Evolutionary conservation across 2,797 vertebrate genomes (phyloP).

Genomic region (Atherinosoma microstoma): DNA sequence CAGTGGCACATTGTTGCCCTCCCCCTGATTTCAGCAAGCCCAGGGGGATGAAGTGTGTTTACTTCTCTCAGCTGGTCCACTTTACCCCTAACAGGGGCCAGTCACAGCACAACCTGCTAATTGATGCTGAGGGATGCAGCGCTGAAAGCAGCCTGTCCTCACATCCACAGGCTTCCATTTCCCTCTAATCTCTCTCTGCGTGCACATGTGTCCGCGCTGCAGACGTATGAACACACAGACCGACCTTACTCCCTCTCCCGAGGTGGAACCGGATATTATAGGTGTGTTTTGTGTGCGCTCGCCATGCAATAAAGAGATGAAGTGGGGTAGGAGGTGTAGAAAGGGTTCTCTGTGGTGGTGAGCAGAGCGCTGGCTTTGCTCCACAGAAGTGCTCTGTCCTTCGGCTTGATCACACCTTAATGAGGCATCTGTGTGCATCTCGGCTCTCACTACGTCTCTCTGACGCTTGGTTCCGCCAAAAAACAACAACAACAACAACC

Average conservation of each 20-base stretch:
- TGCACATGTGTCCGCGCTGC: constrained; percentile 9
- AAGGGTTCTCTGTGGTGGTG: constrained; percentile 80
- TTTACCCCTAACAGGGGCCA: constrained; percentile 68
- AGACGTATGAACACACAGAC: constrained; percentile 31
- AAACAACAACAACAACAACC: constrained; percentile 70
- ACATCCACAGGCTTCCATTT: constrained; percentile 72
- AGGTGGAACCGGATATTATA: constrained; percentile 81
- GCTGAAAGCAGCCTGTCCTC: constrained; percentile 80
- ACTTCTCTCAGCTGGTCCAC: constrained; percentile 71
- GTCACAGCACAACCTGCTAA: constrained; percentile 81
- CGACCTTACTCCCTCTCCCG: constrained; percentile 48
- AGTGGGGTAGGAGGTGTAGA: constrained; percentile 69
- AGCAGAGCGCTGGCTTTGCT: constrained; percentile 68
- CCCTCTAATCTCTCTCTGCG: constrained; percentile 61
- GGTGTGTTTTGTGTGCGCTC: constrained; percentile 72
- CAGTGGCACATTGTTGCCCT: constrained; percentile 77
- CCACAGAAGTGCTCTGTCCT: constrained; percentile 84
- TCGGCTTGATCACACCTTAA: constrained; percentile 79
- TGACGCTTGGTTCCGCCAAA: constrained; percentile 66
- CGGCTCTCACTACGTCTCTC: constrained; percentile 50
- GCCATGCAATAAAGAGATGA: constrained; percentile 72
- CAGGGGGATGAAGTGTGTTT: constrained; percentile 75
- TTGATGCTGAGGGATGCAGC: constrained; percentile 77
- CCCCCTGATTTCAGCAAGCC: constrained; percentile 67
- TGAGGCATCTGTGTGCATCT: constrained; percentile 79